These are phyloP conservation scores for Hoplostethus atlanticus DNA, from an alignment of 2,797 vertebrate species.

Conservation along the genomic window DNA sequence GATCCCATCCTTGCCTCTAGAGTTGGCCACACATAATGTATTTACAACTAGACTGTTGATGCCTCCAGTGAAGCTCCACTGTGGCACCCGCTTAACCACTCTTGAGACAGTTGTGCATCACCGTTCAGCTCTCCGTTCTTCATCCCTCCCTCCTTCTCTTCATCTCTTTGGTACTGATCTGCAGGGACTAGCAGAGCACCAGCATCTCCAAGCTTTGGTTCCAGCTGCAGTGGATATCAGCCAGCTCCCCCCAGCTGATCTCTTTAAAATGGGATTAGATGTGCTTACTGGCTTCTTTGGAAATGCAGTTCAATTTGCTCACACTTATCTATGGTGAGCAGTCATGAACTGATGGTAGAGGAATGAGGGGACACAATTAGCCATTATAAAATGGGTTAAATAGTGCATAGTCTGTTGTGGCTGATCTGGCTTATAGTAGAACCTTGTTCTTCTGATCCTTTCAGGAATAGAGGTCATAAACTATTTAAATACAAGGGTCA, in stretches of 20 bases:
- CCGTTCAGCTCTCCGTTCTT: constrained; percentile 44
- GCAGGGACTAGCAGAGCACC: constrained; percentile 70
- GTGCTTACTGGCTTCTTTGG: constrained; percentile 79
- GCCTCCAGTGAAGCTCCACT: constrained; percentile 75
- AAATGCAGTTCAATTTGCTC: constrained; percentile 75
- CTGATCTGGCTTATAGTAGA: constrained; percentile 32
- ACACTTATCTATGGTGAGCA: constrained; percentile 84
- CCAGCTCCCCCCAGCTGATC: constrained; percentile 71
- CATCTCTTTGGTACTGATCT: constrained; percentile 71
- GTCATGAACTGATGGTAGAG: constrained; percentile 74
- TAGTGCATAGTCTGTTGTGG: constrained; percentile 8
- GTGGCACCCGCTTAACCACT: constrained; percentile 54
- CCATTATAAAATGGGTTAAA: constrained; percentile 40
- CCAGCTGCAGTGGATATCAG: constrained; percentile 77
- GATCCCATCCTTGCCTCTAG: constrained; percentile 69
- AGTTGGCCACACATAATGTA: constrained; percentile 80
- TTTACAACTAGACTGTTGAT: constrained; percentile 81
- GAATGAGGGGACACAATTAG: constrained; percentile 67
- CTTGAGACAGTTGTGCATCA: constrained; percentile 65
- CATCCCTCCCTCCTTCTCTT: constrained; percentile 21
- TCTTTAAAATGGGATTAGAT: constrained; percentile 85
- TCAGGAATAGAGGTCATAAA: constrained; percentile 25
- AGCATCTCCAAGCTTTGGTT: constrained; percentile 77
- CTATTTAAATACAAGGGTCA: neutral
- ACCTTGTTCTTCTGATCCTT: constrained; percentile 50